A percentile compares a stretch with the other conserved stretches of the same genome.
phyloP scores from a whole-genome alignment of 2,888 invertebrate species.

The Dorcus hopei region DNA sequence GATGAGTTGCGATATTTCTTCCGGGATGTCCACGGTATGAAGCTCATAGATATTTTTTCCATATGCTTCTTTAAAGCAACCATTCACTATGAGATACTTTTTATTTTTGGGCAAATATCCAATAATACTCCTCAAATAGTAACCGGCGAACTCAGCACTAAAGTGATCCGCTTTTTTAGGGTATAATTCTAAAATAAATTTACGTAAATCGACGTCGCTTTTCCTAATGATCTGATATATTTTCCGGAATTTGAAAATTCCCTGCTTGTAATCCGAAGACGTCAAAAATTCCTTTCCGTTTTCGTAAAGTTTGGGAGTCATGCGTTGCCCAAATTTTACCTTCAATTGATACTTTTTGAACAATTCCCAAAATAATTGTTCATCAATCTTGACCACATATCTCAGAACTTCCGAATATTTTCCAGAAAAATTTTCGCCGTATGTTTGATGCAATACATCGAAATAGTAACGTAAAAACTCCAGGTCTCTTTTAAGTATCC shows the following conservation, averaged over 20 bases:
- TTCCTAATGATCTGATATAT: conserved; percentile 3
- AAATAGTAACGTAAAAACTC: conserved; percentile 18
- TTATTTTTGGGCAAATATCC: neutral
- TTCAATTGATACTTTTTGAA: conserved; percentile 6
- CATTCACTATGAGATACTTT: neutral
- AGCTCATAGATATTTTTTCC: neutral
- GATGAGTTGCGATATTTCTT: too few relatives aligned
- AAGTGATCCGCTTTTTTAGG: conserved; percentile 4
- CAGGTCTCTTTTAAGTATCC: conserved; percentile 15
- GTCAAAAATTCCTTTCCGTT: neutral
- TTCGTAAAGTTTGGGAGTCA: conserved; percentile 7
- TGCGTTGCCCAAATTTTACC: conserved; percentile 6
- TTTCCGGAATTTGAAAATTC: neutral
- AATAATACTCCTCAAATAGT: neutral
- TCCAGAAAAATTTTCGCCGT: neutral
- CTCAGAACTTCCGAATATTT: conserved; percentile 1
- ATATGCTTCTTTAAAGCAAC: conserved; percentile 6
- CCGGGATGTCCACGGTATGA: neutral
- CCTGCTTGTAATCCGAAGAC: neutral
- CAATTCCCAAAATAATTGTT: conserved; percentile 6
- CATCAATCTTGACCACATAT: conserved; percentile 6
- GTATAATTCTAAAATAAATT: conserved; percentile 11
- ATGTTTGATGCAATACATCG: neutral
- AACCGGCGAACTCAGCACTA: neutral
- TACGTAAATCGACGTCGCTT: conserved; percentile 5